Base-by-base conservation (phyloP, 1,140 invertebrate genomes). In the Atta cephalotes region DNA sequence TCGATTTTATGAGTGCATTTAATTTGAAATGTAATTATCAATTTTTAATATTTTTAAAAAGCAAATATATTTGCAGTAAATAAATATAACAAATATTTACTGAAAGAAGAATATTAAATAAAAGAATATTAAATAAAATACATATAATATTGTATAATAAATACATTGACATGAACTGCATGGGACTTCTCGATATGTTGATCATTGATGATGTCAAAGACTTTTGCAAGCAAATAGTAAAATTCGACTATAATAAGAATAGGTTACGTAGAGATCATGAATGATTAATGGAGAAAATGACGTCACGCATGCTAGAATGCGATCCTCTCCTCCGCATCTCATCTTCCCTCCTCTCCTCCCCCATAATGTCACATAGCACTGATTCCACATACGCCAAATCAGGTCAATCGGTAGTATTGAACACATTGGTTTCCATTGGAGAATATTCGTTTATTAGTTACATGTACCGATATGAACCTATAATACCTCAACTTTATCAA, bases 381-480 rank as follows among this genome's bases (percentile, higher is more conserved):
- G 51, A 65, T 66, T 60, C 86, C 79, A 71, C 56, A 80, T 60
- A 72, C 58, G 39, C 45, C 66, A 78, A 88, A 89, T 89, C 80
- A 88, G 86, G 86, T 89, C 88, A 87, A 85, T 78, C 88, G 65
- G 58, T 74, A 76, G 58, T 89, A 88, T 88, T 60, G 88, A 85
- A 74, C 87, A 21, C 51, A 68, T 45, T 71, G 51, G 58, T 81
- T 89, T 89, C 72, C 65, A 56, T 70, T 70, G 39, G 21, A 49
- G 66, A 70, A 58, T 66, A 87, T 76, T 71, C 71, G 28, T 74
- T 63, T 72, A 51, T 14, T n/a, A 56, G 10, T 65, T 65, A 60
- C 14, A 31, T 2, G 5, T 71, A 35, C 31, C 31, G 31, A 35
- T 35, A 4, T 35, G 31, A 35, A 35, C 31, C 5, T 35, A 31